Conservation (phyloP, 2,888 invertebrate genomes). For the Torymus tubicola region DNA sequence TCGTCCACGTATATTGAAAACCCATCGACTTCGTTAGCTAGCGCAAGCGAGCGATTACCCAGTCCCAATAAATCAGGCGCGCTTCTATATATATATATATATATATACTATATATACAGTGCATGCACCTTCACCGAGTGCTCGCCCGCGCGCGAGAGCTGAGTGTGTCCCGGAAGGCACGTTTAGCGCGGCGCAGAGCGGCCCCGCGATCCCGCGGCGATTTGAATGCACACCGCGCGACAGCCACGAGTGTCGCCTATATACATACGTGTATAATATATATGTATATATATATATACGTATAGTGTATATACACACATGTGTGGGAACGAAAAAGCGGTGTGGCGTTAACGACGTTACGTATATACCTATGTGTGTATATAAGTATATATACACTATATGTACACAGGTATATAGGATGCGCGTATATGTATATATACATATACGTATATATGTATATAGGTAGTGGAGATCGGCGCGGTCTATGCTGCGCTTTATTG, state of each 20-base stretch:
- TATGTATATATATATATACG: slow-evolving; percentile 1
- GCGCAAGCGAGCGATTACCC: slow-evolving; percentile 37
- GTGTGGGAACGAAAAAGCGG: slow-evolving; percentile 16
- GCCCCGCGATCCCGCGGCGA: slow-evolving; percentile 15
- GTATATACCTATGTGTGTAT: neutral
- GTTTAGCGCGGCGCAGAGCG: slow-evolving; percentile 50
- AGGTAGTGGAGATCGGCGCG: neutral
- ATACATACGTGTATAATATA: neutral
- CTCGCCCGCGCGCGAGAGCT: too few species aligned
- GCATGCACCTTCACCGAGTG: too few species aligned
- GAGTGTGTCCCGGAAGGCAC: slow-evolving; percentile 63
- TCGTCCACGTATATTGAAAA: neutral
- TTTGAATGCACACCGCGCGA: slow-evolving; percentile 51
- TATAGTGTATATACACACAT: neutral
- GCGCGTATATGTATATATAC: too few species aligned
- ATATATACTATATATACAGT: too few species aligned
- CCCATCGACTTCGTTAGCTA: slow-evolving; percentile 10
- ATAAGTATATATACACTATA: too few species aligned
- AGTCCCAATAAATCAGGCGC: neutral
- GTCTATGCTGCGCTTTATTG: slow-evolving; percentile 70
- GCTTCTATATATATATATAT: neutral
- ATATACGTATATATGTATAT: too few species aligned
- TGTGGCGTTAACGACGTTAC: neutral
- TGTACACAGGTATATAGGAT: too few species aligned
- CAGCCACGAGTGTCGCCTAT: slow-evolving; percentile 1